Evolutionary conservation across 2,797 vertebrate genomes (phyloP), one percentile per base, ranked within the genome.

Genomic region (Enteromius paludinosus): DNA sequence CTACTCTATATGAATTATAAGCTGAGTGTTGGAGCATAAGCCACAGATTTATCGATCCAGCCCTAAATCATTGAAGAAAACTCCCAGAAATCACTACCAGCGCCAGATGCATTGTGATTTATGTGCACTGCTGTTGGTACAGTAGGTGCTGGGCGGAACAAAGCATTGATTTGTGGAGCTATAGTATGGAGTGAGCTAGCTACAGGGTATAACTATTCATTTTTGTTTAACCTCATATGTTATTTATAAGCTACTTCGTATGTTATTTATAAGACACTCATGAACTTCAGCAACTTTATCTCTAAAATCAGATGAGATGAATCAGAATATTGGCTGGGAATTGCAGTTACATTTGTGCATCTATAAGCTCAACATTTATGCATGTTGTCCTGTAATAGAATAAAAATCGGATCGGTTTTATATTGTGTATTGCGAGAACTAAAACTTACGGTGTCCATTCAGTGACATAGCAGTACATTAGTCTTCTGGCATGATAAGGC

Each of bases 401-500:
- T 9, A 3, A 0, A 3, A 71, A 49, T 30, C 3, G 0, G 20
- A 71, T 18, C 10, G 12, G 5, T 23, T 56, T 74, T 59, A 25
- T 25, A 38, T 18, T 14, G n/a, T 43, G 15, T 12, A 43, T 18
- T 47, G 41, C 25, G 18, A 54, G n/a, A 61, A 20, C 11, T 20
- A 25, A 81, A 89, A 97, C 98, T 98, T 89, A 99, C 97, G 94
- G 89, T 64, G 97, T 94, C 97, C 97, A 99, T 2, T 95, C 88
- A 0, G 96, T 94, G 56, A 97, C 59, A 0, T 98, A 99, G 94
- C 97, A 98, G 85, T 96, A 99, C 97, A 99, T 99, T 88, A 99
- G 96, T 0, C 98, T 95, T 5, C 98, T 95, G 0, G 94, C 90
- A 7, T 99, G 97, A 88, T 99, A 99, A 0, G 98, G 98, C 88